phyloP scores from a whole-genome alignment of 2,888 invertebrate genomes.

The Caprella mutica region DNA sequence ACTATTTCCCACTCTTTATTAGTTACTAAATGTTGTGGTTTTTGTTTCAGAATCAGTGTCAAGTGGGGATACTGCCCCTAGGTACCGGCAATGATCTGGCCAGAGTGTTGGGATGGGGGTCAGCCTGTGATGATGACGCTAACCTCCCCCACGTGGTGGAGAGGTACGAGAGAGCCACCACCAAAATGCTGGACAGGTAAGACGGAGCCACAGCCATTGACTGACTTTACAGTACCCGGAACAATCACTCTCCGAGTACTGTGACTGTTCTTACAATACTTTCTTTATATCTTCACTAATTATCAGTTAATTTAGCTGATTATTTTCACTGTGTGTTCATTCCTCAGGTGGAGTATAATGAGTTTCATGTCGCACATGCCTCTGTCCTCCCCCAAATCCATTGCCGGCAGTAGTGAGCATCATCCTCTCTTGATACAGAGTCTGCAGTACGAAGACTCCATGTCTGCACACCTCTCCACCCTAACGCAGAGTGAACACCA shows the following conservation, averaged over 20 bases:
- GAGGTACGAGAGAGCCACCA: constrained; percentile 90
- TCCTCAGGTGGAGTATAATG: constrained; percentile 79
- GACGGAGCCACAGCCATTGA: no score
- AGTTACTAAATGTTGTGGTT: no score
- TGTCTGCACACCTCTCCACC: constrained; percentile 68
- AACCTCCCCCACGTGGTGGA: constrained; percentile 83
- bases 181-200: constrained; percentile 89
- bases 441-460: constrained; percentile 62
- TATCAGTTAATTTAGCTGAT: no score
- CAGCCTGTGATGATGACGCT: constrained; percentile 88
- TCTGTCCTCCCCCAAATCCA: constrained; percentile 43
- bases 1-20: no score
- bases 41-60: constrained; percentile 85
- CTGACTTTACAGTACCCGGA: no score
- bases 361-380: constrained; percentile 50
- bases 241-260: no score
- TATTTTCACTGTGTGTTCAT: no score
- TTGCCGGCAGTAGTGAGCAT: constrained; percentile 37
- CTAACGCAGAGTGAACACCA: constrained; percentile 73
- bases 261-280: no score
- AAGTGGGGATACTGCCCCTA: constrained; percentile 85
- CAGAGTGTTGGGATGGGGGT: constrained; percentile 90
- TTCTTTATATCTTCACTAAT: no score
- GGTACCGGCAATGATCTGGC: constrained; percentile 96
- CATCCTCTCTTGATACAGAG: constrained; percentile 42